phyloP scores from a whole-genome alignment of 2,113 vertebrate genomes.

The Mionectes macconnelli region DNA sequence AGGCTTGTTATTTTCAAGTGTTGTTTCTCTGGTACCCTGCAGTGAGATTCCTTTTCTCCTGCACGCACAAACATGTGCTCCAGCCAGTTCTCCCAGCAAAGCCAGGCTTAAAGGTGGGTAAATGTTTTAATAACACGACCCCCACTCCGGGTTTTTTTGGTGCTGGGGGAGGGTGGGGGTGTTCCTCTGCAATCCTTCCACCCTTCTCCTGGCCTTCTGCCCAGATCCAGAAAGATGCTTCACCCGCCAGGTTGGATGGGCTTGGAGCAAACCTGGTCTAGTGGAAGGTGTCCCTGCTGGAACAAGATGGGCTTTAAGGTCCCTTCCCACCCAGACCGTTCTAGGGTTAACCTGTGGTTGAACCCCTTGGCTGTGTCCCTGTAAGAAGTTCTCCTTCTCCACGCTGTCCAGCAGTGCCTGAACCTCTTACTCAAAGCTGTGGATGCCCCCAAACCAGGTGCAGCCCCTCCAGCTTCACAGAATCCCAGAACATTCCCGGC shows the following conservation, averaged over 20 bases:
- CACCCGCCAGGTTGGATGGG: background rate
- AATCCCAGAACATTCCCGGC: background rate
- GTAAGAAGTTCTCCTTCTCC: background rate
- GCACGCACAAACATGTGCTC: background rate
- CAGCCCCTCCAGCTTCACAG: background rate
- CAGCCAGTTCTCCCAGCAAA: background rate
- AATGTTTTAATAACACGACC: background rate
- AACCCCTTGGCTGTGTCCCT: background rate
- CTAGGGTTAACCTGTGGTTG: background rate
- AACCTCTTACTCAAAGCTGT: background rate
- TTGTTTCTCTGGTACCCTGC: background rate
- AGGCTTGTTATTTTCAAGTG: background rate
- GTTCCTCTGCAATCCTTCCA: background rate
- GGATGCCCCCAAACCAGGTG: background rate
- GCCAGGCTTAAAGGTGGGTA: background rate
- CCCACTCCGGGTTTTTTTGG: background rate
- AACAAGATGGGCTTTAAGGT: background rate
- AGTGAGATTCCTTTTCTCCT: background rate
- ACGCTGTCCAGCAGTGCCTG: background rate
- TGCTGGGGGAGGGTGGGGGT: background rate
- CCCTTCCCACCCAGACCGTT: background rate
- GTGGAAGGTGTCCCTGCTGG: background rate
- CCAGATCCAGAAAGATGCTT: background rate
- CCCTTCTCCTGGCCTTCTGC: background rate
- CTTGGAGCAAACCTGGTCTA: background rate